phyloP scores from a whole-genome alignment of 2,888 invertebrate genomes.

The Rotaria socialis region DNA sequence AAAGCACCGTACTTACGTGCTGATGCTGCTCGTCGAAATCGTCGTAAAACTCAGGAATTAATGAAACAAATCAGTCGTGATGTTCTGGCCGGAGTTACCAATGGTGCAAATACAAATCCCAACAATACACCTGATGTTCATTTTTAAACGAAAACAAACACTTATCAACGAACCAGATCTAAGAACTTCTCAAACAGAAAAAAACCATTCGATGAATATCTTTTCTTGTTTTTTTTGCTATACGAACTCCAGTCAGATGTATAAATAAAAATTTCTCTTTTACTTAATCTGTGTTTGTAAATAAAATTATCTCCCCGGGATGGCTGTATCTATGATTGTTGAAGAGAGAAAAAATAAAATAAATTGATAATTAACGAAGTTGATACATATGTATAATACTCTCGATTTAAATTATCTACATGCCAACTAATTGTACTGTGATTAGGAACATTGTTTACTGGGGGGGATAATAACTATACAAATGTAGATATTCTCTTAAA shows the following conservation, averaged over 20 bases:
- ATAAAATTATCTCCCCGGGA: background rate
- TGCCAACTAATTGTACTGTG: background rate
- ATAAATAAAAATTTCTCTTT: background rate
- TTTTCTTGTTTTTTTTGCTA: background rate
- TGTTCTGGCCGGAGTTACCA: background rate
- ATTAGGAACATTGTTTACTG: background rate
- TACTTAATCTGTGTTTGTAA: background rate
- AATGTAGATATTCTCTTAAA: background rate
- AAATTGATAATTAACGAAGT: background rate
- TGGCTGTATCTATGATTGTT: background rate
- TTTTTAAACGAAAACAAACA: background rate
- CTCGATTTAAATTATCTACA: background rate
- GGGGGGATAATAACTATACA: background rate
- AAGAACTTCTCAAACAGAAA: background rate
- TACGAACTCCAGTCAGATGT: background rate
- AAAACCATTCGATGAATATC: background rate
- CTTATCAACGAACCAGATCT: too few species aligned
- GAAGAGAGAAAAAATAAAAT: background rate
- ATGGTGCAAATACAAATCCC: background rate
- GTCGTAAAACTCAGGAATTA: constrained; percentile 46
- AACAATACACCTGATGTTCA: constrained; percentile 9
- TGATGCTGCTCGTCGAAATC: constrained; percentile 45
- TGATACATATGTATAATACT: background rate
- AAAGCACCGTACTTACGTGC: constrained; percentile 38
- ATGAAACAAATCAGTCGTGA: constrained; percentile 44